Evolutionary conservation across 1,140 invertebrate species (phyloP).

Genomic region (Bacillus rossius): DNA sequence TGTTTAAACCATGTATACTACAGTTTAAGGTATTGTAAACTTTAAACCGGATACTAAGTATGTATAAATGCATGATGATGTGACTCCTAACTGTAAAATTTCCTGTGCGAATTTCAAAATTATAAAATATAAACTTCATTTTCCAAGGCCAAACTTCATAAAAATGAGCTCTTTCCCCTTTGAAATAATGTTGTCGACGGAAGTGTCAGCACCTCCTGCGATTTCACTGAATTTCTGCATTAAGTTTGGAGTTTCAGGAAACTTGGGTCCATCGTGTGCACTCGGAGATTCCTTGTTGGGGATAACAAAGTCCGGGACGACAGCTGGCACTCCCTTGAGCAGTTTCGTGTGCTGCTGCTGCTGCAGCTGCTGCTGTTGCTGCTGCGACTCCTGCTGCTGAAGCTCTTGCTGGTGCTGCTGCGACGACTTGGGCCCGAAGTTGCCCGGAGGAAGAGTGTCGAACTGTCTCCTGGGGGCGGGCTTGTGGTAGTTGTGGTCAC

Average conservation of each 20-base stretch:
- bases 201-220: conserved; percentile 57
- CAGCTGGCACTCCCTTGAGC: conserved; percentile 31
- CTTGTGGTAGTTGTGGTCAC: background rate
- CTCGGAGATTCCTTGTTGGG: conserved; percentile 25
- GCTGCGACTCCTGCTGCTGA: background rate
- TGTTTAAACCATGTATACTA: too few relatives aligned
- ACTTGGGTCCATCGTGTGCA: conserved; percentile 13
- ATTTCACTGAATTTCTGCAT: conserved; percentile 81
- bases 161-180: conserved; percentile 88
- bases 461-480: too few relatives aligned
- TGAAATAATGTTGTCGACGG: conserved; percentile 58
- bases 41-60: too few relatives aligned
- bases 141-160: conserved; percentile 81
- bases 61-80: too few relatives aligned
- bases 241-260: conserved; percentile 53
- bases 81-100: too few relatives aligned
- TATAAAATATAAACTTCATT: too few relatives aligned
- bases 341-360: conserved; percentile 18
- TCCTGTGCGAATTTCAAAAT: too few relatives aligned
- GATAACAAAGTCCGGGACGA: conserved; percentile 35
- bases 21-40: too few relatives aligned
- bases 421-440: background rate
- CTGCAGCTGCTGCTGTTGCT: conserved; percentile 32
- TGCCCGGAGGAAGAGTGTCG: too few relatives aligned
- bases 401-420: conserved; percentile 1